Percentiles rank a stretch among this genome's conserved stretches.
phyloP scores from a whole-genome alignment of 2,113 vertebrate species.

The Phyllopteryx taeniolatus region DNA sequence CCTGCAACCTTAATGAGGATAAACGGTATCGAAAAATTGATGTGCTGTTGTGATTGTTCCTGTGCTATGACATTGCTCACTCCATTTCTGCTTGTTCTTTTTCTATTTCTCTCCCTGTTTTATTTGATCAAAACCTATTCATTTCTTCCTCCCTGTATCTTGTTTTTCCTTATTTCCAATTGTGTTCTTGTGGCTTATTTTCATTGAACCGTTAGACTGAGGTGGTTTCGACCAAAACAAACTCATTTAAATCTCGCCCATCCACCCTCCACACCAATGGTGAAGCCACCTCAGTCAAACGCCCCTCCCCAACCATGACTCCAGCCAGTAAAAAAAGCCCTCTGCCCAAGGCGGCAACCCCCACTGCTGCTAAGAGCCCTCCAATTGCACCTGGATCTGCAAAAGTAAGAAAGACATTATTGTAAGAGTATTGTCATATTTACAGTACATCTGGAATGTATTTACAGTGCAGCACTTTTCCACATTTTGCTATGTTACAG shows the following conservation, averaged over 20 bases:
- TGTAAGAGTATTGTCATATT: background rate
- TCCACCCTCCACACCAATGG: constrained; percentile 68
- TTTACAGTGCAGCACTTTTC: background rate
- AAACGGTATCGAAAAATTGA: background rate
- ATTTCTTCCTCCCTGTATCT: constrained; percentile 33
- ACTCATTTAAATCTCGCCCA: constrained; percentile 77
- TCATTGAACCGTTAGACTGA: constrained; percentile 73
- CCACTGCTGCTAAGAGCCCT: constrained; percentile 65
- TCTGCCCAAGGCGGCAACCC: constrained; percentile 71
- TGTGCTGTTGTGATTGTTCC: constrained; percentile 31
- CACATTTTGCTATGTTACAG: background rate
- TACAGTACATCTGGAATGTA: background rate
- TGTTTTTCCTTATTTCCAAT: background rate
- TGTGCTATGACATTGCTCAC: constrained; percentile 50
- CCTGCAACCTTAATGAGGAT: background rate
- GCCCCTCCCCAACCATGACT: constrained; percentile 69
- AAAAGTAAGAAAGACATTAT: constrained; percentile 66
- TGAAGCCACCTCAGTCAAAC: constrained; percentile 73
- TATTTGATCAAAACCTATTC: constrained; percentile 1
- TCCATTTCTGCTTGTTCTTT: constrained; percentile 1
- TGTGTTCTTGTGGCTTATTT: constrained; percentile 26
- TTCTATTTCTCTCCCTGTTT: background rate
- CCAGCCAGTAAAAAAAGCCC: constrained; percentile 82
- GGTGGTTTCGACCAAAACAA: constrained; percentile 73
- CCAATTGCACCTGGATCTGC: constrained; percentile 40